A percentile compares a stretch with the other conserved stretches of the same genome.
Conservation (phyloP, 2,113 vertebrate genomes). For the Tylochromis polylepis region DNA sequence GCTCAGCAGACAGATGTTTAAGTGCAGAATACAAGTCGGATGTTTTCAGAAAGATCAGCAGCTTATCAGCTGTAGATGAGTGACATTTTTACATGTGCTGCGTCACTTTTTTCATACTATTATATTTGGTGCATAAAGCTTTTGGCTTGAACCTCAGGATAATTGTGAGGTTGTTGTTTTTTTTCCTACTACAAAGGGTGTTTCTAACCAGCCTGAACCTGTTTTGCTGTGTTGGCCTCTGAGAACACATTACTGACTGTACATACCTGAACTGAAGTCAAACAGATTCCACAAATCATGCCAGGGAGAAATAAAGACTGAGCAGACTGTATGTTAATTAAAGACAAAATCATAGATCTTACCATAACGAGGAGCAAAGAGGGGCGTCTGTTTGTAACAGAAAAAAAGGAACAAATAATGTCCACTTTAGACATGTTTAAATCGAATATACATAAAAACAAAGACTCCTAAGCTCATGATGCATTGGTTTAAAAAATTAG, state of each 20-base stretch:
- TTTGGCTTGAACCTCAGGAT: not conserved
- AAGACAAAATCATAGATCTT: constrained; percentile 15
- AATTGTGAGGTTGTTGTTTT: not conserved
- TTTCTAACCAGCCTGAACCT: not conserved
- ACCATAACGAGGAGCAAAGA: constrained; percentile 64
- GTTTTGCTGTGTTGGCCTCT: not conserved
- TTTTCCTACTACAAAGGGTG: not conserved
- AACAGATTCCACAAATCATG: not conserved
- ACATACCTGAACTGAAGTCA: not conserved
- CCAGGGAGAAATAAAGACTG: not conserved
- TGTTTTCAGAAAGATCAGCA: not conserved
- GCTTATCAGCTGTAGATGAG: not conserved
- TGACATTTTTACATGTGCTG: too few relatives aligned
- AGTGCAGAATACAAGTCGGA: not conserved
- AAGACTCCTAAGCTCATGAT: not conserved
- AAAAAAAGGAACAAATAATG: not conserved
- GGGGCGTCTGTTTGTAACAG: constrained; percentile 53
- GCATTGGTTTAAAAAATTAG: not conserved
- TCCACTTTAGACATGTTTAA: not conserved
- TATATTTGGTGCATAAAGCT: not conserved
- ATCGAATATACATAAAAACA: not conserved
- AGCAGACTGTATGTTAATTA: not conserved
- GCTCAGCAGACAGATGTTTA: not conserved
- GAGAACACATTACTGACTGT: not conserved
- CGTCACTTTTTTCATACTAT: too few relatives aligned